Evolutionary conservation across 1,140 invertebrate species (phyloP), one percentile per base, ranked within the genome.

Genomic region (Drosophila pseudoobscura): DNA sequence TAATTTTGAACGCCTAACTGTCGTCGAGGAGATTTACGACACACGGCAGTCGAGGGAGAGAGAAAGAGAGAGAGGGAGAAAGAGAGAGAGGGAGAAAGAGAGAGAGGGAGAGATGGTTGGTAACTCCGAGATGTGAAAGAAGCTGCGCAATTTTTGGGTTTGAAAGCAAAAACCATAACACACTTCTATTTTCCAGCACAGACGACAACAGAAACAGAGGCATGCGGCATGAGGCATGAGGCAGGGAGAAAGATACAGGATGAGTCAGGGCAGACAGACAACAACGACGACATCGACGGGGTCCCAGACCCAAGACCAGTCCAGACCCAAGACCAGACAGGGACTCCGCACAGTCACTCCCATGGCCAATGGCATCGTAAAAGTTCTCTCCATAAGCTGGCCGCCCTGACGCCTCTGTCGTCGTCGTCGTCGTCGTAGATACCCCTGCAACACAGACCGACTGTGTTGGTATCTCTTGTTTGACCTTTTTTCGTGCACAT

Each of bases 341-440:
- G 11, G 35, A 39, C 13, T 13, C 11, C 13, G 6, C 24, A 15
- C 15, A 35, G 29, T 39, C 3, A 39, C 11, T 39, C 35, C 74
- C 63, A 69, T 74, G 70, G 71, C 72, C 75, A 75, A 75, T 75
- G 75, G 72, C 75, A 78, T 39, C 35, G 71, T 78, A 75, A 78
- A 78, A 78, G 45, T 56, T 13, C 11, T 52, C 31, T 54, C 35
- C 13, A 13, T 39, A 39, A 39, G 53, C 64, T 44, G 11, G 11
- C 35, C 35, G 46, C 54, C 55, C 54, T 60, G 35, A 53, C 35
- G 44, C 45, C 45, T 39, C 20, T 46, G 39, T 62, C 59, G 51
- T 52, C 31, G 51, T 52, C 31, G 9, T 26, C 17, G 22, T 77
- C 63, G 31, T 43, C 59, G 41, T 17, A 20, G 24, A 24, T 17